Percentiles rank a stretch among this genome's conserved stretches.
Conservation (phyloP, 1,140 invertebrate genomes). For the Trissolcus basalis region DNA sequence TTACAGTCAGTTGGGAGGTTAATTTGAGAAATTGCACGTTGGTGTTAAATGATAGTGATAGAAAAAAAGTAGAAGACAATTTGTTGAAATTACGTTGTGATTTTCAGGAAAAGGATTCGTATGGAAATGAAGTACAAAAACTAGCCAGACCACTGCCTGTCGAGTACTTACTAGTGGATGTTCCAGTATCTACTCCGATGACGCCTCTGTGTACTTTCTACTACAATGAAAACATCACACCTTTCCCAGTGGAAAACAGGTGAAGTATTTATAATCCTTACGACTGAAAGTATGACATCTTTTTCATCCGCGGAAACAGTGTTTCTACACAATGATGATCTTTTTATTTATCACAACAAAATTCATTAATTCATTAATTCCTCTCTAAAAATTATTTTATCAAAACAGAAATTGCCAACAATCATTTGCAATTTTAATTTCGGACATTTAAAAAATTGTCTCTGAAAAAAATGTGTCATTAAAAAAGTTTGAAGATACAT, state of each 20-base stretch:
- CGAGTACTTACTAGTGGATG: conserved; percentile 97
- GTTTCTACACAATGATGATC: neutral
- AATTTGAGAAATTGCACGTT: too few relatives aligned
- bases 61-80: neutral
- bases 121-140: conserved; percentile 97
- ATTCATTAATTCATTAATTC: too few relatives aligned
- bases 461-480: too few relatives aligned
- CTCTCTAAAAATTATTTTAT: too few relatives aligned
- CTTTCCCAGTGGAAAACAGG: conserved; percentile 93
- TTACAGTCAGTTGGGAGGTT: too few relatives aligned
- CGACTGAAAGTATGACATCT: conserved; percentile 3
- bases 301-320: neutral
- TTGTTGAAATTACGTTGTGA: conserved; percentile 1
- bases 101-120: conserved; percentile 94
- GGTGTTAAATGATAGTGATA: too few relatives aligned
- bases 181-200: conserved; percentile 95
- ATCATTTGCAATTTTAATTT: too few relatives aligned
- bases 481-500: too few relatives aligned
- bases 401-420: too few relatives aligned
- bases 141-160: conserved; percentile 96
- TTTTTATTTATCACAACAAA: too few relatives aligned
- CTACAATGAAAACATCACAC: conserved; percentile 78
- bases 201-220: conserved; percentile 88
- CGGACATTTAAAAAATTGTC: too few relatives aligned
- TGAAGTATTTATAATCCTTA: conserved; percentile 47